Evolutionary conservation across 2,888 invertebrate genomes (phyloP), one percentile per base, ranked within the genome.

Genomic region (Chrysina gloriosa): DNA sequence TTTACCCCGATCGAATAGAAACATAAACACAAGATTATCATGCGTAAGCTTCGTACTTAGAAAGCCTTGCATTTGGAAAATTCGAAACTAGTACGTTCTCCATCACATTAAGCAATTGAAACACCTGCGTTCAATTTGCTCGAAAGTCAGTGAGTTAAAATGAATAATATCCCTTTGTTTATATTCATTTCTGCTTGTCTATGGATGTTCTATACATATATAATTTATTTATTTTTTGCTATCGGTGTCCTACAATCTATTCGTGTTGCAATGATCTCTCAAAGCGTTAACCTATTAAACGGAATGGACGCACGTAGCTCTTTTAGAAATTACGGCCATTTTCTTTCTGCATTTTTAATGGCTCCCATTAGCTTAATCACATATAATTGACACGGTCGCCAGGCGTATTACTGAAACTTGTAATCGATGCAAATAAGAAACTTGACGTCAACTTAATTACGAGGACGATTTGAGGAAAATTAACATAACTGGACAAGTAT

Each of bases 321-420:
- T 21, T 61, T 61, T 42, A 61, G 58, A 61, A 61, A 61, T 45
- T 61, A 42, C 58, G 29, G 42, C 58, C 58, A 29, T 61, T 63
- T 61, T 58, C 58, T 58, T 56, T 42, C n/a, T 42, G 58, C 42
- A 42, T 56, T 48, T 36, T 50, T 68, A 68, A 63, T 52, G 66
- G 67, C 58, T 50, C 56, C 65, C 47, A 64, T 69, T 69, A 68
- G 50, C 48, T 67, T 71, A 70, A 70, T 63, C 52, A 42, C 23
- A 69, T 65, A 52, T 70, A 71, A 71, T 70, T 71, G 69, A 48
- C 63, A 31, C 64, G 7, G 64, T 61, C 58, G 42, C 42, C 29
- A 27, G 58, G 58, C 25, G 50, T 64, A 64, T 48, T 64, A 50
- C 27, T 36, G 34, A 36, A 36, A 64, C 64, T 64, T 9, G 5